Conservation (phyloP, 2,797 vertebrate species). For the Danio tinwini region DNA sequence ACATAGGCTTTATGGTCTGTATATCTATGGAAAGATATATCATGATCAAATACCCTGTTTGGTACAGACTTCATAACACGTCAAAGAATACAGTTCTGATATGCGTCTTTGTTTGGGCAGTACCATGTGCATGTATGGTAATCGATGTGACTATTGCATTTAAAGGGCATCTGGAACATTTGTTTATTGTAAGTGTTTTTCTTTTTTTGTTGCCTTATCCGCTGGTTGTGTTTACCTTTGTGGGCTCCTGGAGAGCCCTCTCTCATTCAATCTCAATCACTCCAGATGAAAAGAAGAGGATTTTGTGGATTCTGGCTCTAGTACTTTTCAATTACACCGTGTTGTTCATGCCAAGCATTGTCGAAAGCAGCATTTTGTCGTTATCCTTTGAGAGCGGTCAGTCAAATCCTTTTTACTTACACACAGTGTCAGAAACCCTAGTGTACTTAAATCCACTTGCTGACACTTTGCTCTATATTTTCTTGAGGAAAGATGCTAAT, state of each 20-base stretch:
- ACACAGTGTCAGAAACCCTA: background rate
- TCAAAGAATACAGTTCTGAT: constrained; percentile 26
- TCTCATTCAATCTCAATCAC: constrained; percentile 40
- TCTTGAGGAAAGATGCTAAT: constrained; percentile 50
- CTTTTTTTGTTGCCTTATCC: constrained; percentile 44
- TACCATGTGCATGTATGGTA: background rate
- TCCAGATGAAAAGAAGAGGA: constrained; percentile 34
- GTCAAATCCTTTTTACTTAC: background rate
- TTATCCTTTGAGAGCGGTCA: background rate
- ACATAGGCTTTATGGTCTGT: constrained; percentile 57
- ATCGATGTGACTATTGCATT: background rate
- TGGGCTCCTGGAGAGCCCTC: constrained; percentile 50
- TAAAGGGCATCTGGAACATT: background rate
- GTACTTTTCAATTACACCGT: constrained; percentile 43
- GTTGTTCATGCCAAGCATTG: constrained; percentile 36
- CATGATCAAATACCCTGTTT: constrained; percentile 58
- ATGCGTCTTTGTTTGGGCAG: constrained; percentile 38
- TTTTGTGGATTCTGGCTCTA: constrained; percentile 49
- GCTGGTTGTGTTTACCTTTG: constrained; percentile 42
- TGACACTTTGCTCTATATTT: constrained; percentile 56
- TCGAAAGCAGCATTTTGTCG: background rate
- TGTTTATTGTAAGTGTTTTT: background rate
- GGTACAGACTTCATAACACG: constrained; percentile 50
- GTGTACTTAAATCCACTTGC: constrained; percentile 46
- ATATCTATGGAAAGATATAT: constrained; percentile 58